These are phyloP conservation scores for Alectoris magna DNA, from an alignment of 2,797 vertebrate species.

Conservation along the genomic window DNA sequence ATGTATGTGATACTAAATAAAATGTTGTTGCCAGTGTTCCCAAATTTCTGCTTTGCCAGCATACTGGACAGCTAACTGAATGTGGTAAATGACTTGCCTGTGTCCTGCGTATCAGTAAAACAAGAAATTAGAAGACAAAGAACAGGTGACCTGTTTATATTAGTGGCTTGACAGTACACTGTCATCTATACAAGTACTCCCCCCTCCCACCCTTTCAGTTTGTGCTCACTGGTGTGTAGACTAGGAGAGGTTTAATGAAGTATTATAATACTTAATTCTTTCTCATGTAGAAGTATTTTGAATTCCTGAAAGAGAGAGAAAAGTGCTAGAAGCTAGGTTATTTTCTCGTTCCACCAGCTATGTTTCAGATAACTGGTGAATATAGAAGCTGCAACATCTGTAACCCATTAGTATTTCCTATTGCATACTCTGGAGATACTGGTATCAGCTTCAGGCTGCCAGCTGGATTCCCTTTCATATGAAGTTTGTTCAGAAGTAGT, in stretches of 20 bases:
- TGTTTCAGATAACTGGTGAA: not conserved
- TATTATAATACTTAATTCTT: not conserved
- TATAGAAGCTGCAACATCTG: not conserved
- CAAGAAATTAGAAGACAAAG: not conserved
- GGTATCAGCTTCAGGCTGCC: not conserved
- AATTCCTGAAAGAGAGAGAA: not conserved
- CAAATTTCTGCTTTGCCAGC: not conserved
- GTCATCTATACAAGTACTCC: accelerated
- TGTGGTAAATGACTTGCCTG: not conserved
- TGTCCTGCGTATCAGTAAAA: not conserved
- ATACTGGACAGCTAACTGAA: not conserved
- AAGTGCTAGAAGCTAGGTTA: not conserved
- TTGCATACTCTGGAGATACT: not conserved
- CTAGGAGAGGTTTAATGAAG: not conserved
- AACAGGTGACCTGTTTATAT: not conserved
- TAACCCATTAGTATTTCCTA: not conserved
- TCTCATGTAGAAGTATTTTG: not conserved
- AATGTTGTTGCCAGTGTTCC: not conserved
- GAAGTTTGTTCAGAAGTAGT: constrained; percentile 9
- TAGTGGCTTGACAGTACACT: not conserved
- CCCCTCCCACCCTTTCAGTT: not conserved
- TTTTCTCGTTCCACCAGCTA: not conserved
- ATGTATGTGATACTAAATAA: not conserved
- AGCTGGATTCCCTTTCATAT: not conserved
- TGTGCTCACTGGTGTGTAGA: not conserved